Evolutionary conservation across 2,888 invertebrate genomes (phyloP).

Genomic region (Lamellibrachia columna): DNA sequence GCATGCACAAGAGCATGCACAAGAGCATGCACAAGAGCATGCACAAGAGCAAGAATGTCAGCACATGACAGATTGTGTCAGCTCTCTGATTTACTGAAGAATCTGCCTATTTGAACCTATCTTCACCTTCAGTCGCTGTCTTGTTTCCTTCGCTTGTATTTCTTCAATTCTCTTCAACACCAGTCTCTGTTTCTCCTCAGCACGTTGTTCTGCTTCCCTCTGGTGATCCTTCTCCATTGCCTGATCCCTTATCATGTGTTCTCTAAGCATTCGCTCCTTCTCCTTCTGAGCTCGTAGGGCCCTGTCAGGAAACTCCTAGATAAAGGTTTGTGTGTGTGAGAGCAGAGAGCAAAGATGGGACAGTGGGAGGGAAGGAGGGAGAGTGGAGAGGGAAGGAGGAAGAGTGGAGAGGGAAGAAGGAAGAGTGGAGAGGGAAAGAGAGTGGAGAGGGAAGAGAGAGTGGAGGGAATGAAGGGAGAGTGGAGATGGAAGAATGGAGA

Average conservation of each 20-base stretch:
- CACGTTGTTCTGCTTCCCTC: slow-evolving; percentile 40
- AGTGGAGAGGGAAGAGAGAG: no score
- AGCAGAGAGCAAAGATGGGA: not conserved
- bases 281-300: slow-evolving; percentile 18
- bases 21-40: no score
- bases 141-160: slow-evolving; percentile 47
- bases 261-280: not conserved
- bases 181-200: slow-evolving; percentile 46
- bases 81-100: not conserved
- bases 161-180: slow-evolving; percentile 47
- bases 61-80: not conserved
- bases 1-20: no score
- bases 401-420: no score
- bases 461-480: no score
- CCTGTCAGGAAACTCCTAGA: not conserved
- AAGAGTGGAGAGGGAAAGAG: no score
- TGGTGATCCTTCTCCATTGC: slow-evolving; percentile 46
- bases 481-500: no score
- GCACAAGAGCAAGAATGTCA: not conserved
- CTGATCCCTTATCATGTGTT: slow-evolving; percentile 34
- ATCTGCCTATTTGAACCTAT: not conserved
- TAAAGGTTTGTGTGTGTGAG: not conserved
- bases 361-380: no score
- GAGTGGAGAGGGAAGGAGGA: no score
- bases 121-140: slow-evolving; percentile 51